These are phyloP conservation scores for Chaetura pelagica DNA, from an alignment of 2,113 vertebrate genomes.

Conservation along the genomic window DNA sequence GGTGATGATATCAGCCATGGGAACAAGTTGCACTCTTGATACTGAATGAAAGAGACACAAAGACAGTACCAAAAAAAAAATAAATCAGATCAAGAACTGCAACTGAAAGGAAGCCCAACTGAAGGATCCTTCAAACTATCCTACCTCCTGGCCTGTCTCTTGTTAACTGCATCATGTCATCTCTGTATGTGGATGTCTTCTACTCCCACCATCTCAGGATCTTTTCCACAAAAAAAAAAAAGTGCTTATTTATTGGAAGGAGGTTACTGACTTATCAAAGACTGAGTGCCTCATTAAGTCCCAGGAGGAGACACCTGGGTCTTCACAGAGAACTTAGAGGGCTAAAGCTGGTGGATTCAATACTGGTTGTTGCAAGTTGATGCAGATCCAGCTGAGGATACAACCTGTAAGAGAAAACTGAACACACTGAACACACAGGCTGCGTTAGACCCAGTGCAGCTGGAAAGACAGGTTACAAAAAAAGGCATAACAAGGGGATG, in stretches of 20 bases:
- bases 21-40: not conserved
- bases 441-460: not conserved
- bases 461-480: not conserved
- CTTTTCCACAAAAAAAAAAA: not conserved
- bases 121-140: not conserved
- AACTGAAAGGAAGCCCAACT: not conserved
- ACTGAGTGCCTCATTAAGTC: not conserved
- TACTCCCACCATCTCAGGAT: not conserved
- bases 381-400: not conserved
- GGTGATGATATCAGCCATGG: accelerated
- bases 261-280: not conserved
- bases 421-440: not conserved
- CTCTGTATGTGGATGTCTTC: not conserved
- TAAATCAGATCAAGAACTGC: not conserved
- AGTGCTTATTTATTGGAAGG: not conserved
- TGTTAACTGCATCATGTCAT: not conserved
- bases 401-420: not conserved
- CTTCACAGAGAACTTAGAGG: not conserved
- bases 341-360: not conserved
- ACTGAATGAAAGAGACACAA: not conserved
- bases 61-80: not conserved
- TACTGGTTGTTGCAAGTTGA: not conserved
- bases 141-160: not conserved
- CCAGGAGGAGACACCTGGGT: not conserved
- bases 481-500: not conserved